Evolutionary conservation across 2,113 vertebrate genomes (phyloP).

Genomic region (Tauraco erythrolophus): DNA sequence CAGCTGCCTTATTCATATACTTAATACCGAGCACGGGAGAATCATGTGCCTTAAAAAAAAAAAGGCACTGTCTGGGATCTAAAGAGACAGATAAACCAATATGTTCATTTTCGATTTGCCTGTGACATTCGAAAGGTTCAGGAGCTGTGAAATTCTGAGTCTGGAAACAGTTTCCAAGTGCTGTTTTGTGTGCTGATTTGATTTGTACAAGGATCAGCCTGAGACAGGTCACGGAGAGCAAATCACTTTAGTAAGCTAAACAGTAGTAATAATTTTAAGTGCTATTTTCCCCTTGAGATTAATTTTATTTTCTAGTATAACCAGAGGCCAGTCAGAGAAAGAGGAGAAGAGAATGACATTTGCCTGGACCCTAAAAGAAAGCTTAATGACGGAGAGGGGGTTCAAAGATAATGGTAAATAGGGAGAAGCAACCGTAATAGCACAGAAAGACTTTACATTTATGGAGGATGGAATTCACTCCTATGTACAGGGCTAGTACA

Average conservation of each 20-base stretch:
- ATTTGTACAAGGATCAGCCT: slow-evolving; percentile 71
- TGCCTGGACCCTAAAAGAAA: slow-evolving; percentile 62
- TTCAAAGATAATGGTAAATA: slow-evolving; percentile 46
- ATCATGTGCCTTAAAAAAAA: neutral
- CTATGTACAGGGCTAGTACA: neutral
- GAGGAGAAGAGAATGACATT: slow-evolving; percentile 65
- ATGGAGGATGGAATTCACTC: slow-evolving; percentile 43
- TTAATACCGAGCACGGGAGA: neutral
- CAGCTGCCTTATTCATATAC: neutral
- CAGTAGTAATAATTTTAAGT: slow-evolving; percentile 76
- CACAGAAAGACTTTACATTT: slow-evolving; percentile 47
- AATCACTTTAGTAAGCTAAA: slow-evolving; percentile 76
- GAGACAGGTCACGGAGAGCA: slow-evolving; percentile 70
- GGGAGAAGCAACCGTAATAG: slow-evolving; percentile 44
- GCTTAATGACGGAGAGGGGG: slow-evolving; percentile 54
- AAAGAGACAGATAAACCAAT: slow-evolving; percentile 37
- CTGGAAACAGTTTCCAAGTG: slow-evolving; percentile 49
- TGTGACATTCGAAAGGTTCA: slow-evolving; percentile 59
- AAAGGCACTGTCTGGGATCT: slow-evolving; percentile 10
- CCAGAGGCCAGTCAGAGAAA: slow-evolving; percentile 58
- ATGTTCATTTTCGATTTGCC: slow-evolving; percentile 28
- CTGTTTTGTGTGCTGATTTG: slow-evolving; percentile 69
- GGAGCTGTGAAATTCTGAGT: slow-evolving; percentile 51
- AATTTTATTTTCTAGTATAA: slow-evolving; percentile 76
- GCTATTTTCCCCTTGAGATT: slow-evolving; percentile 76